Evolutionary conservation across 1,140 invertebrate species (phyloP).

Genomic region (Pogonomyrmex barbatus): DNA sequence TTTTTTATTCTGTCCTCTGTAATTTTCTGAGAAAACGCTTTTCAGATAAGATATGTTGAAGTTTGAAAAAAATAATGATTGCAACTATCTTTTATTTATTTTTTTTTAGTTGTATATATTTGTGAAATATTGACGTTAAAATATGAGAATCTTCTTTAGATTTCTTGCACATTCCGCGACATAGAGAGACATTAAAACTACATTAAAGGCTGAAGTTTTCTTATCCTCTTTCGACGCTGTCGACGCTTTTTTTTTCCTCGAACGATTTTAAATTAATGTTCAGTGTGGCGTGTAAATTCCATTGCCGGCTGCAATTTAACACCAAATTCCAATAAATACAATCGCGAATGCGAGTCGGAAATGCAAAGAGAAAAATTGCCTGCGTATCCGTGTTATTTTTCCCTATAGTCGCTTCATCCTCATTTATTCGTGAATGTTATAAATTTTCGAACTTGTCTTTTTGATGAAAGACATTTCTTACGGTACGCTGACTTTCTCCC

Average conservation of each 20-base stretch:
- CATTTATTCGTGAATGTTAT: neutral
- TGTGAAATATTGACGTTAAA: slow-evolving; percentile 11
- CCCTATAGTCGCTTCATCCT: neutral
- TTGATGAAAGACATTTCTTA: neutral
- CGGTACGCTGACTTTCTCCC: neutral
- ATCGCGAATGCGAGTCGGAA: slow-evolving; percentile 8
- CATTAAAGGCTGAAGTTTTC: slow-evolving; percentile 35
- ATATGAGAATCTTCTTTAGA: neutral
- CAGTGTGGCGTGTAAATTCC: slow-evolving; percentile 65
- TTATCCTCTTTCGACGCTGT: neutral
- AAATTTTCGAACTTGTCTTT: slow-evolving; percentile 15
- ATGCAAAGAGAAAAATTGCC: slow-evolving; percentile 43
- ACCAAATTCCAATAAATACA: slow-evolving; percentile 63
- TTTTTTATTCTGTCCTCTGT: neutral
- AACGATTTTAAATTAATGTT: slow-evolving; percentile 65
- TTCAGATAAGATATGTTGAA: neutral
- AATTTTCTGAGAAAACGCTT: neutral
- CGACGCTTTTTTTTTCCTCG: slow-evolving; percentile 20
- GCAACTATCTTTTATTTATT: neutral
- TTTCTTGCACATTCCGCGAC: slow-evolving; percentile 35
- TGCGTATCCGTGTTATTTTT: slow-evolving; percentile 34
- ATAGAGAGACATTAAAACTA: slow-evolving; percentile 54
- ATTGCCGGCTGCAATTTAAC: slow-evolving; percentile 65
- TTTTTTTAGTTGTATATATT: slow-evolving; percentile 4
- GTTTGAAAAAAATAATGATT: neutral